A percentile compares a stretch with the other conserved stretches of the same genome.
phyloP scores from a whole-genome alignment of 2,888 invertebrate genomes.

The Cheilosia vernalis region DNA sequence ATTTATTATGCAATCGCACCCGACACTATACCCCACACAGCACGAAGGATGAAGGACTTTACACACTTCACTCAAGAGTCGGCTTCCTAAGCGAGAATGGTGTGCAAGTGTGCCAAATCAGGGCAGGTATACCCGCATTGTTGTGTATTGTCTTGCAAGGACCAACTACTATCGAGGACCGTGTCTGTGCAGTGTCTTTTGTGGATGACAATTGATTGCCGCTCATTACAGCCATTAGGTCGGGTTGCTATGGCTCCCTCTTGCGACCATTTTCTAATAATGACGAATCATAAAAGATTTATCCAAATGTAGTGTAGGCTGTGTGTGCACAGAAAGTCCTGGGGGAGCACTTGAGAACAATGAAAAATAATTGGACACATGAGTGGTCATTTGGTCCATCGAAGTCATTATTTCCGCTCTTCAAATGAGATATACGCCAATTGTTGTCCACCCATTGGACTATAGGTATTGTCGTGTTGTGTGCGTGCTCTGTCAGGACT shows the following conservation, averaged over 20 bases:
- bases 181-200: slow-evolving; percentile 31
- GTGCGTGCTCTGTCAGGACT: slow-evolving; percentile 32
- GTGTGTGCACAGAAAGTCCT: slow-evolving; percentile 26
- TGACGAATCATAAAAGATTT: slow-evolving; percentile 72
- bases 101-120: no score
- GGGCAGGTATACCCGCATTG: slow-evolving; percentile 24
- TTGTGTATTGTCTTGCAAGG: slow-evolving; percentile 62
- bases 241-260: slow-evolving; percentile 34
- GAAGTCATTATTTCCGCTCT: slow-evolving; percentile 75
- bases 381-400: slow-evolving; percentile 77
- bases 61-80: slow-evolving; percentile 58
- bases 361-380: slow-evolving; percentile 78
- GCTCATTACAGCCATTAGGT: slow-evolving; percentile 70
- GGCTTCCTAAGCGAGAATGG: slow-evolving; percentile 6
- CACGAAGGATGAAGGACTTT: slow-evolving; percentile 51
- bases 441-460: slow-evolving; percentile 54
- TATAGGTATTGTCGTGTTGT: slow-evolving; percentile 31
- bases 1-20: slow-evolving; percentile 72
- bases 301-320: slow-evolving; percentile 55
- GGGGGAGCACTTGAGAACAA: slow-evolving; percentile 74
- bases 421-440: slow-evolving; percentile 69
- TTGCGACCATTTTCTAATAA: slow-evolving; percentile 38
- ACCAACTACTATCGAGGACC: slow-evolving; percentile 59
- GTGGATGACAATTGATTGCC: slow-evolving; percentile 71
- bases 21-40: slow-evolving; percentile 62